Evolutionary conservation across 1,140 invertebrate species (phyloP).

Genomic region (Venustaconcha ellipsiformis): DNA sequence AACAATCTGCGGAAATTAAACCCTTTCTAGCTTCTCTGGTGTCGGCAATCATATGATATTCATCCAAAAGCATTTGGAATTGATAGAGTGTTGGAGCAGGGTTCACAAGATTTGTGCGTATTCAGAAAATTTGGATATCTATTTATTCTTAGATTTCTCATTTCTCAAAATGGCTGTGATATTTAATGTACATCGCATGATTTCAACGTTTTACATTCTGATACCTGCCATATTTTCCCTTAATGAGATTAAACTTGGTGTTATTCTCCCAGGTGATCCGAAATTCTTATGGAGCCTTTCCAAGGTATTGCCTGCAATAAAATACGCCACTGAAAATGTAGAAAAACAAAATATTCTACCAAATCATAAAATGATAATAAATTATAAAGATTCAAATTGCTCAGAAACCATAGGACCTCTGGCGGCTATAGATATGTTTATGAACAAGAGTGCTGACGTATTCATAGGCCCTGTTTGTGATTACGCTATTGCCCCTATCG

Average conservation of each 20-base stretch:
- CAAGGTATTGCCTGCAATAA: slow-evolving; percentile 52
- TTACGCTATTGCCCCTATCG: slow-evolving; percentile 91
- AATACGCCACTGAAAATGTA: slow-evolving; percentile 46
- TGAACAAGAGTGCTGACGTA: slow-evolving; percentile 74
- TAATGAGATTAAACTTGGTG: slow-evolving; percentile 41
- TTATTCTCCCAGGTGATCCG: slow-evolving; percentile 40
- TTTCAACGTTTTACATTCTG: too few species aligned
- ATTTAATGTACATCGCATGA: too few species aligned
- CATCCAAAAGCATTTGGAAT: too few species aligned
- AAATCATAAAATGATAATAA: slow-evolving; percentile 33
- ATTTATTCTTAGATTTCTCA: too few species aligned
- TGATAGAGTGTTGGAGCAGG: too few species aligned
- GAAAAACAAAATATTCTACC: slow-evolving; percentile 30
- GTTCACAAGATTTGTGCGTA: too few species aligned
- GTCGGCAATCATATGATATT: too few species aligned
- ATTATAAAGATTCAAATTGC: slow-evolving; percentile 53
- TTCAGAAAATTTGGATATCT: too few species aligned
- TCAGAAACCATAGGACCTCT: slow-evolving; percentile 56
- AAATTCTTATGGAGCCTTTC: slow-evolving; percentile 39
- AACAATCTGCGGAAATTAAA: too few species aligned
- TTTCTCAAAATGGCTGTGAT: too few species aligned
- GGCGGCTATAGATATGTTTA: slow-evolving; percentile 59
- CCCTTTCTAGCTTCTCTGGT: too few species aligned
- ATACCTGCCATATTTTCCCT: background rate
- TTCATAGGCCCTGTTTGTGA: slow-evolving; percentile 93